Evolutionary conservation across 1,140 invertebrate species (phyloP), one percentile per base, ranked within the genome.

Genomic region (Drosophila sechellia): DNA sequence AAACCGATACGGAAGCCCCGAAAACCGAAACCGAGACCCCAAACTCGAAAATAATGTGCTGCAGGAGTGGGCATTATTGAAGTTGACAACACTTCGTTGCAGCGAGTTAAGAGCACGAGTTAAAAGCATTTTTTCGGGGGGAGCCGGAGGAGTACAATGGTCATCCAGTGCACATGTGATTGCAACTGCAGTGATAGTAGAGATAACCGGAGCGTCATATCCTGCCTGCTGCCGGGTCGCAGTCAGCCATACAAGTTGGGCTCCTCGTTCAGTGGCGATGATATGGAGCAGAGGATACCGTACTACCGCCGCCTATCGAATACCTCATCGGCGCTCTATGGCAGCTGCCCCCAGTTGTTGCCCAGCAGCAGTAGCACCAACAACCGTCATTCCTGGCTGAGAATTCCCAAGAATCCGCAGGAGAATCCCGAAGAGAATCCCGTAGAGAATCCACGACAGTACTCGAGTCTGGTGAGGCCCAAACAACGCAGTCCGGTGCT

Each of bases 81-180:
- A 84, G 58, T 70, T 72, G 59, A 72, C 65, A 81, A 57, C 57
- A 61, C 52, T 49, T 48, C 27, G 46, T 12, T 20, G 49, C 53
- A 55, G 25, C 12, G 31, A 35, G 31, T 8, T 34, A 8, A 50
- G 5, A 48, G 46, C n/a, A 50, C 27, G 46, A 15, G 53, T 52
- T 40, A 34, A 57, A 49, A 57, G 50, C 22, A 20, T 43, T 53
- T 59, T 11, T n/a, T 39, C 6, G 8, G 57, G 42, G 45, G 27
- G 61, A 52, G 13, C 15, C 27, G 63, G 35, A 20, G 63, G 34
- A 42, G 69, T 39, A 86, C 84, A 79, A 91, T 91, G 89, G 85
- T 91, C 79, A 86, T 86, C 72, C 81, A 91, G 75, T 91, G 89
- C 56, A 90, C 89, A 91, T 91, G 89, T 75, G 89, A 90, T 84